phyloP scores from a whole-genome alignment of 2,797 vertebrate species.

The Onychomys leucogaster region DNA sequence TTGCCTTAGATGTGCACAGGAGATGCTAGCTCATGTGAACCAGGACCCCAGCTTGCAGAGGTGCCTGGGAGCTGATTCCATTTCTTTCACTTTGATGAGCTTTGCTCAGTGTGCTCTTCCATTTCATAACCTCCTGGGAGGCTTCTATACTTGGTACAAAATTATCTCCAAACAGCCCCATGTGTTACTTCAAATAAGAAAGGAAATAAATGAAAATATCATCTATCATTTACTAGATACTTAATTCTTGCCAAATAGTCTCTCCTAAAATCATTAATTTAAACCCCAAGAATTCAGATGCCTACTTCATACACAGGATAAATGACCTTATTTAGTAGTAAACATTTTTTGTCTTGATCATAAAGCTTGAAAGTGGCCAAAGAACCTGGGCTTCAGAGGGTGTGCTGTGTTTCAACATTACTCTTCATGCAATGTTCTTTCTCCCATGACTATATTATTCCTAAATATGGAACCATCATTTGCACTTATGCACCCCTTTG shows the following conservation, averaged over 20 bases:
- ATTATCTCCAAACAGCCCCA: neutral
- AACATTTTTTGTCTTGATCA: neutral
- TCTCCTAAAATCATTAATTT: neutral
- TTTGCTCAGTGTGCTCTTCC: neutral
- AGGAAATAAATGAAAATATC: neutral
- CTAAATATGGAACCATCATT: neutral
- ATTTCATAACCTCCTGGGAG: neutral
- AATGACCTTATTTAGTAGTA: neutral
- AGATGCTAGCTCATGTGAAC: neutral
- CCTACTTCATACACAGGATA: neutral
- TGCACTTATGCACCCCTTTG: neutral
- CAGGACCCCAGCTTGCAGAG: neutral
- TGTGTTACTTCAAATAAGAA: conserved; percentile 5
- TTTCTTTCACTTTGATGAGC: neutral
- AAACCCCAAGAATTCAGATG: neutral
- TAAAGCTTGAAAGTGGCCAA: neutral
- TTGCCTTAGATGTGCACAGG: neutral
- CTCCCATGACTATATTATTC: neutral
- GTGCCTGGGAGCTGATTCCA: neutral
- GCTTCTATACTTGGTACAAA: neutral
- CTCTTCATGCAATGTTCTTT: neutral
- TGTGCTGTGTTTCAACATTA: neutral
- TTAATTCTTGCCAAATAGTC: neutral
- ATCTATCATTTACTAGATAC: neutral
- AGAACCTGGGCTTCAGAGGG: neutral